Conservation (phyloP, 2,113 vertebrate species). For the Tor tambroides region DNA sequence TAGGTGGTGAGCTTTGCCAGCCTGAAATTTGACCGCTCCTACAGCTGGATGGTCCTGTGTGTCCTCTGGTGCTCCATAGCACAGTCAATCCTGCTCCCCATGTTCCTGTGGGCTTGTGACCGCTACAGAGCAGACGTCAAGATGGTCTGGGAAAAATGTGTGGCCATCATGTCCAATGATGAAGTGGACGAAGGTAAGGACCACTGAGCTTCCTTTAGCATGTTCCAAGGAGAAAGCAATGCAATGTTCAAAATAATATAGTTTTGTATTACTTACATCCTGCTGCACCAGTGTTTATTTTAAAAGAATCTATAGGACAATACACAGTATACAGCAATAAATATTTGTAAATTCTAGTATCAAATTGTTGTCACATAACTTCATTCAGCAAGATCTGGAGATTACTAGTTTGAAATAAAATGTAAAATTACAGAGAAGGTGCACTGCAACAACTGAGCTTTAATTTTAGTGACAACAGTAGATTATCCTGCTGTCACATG, state of each 20-base stretch:
- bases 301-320: not conserved
- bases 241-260: not conserved
- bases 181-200: conserved; percentile 84
- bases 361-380: not conserved
- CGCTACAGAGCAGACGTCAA: conserved; percentile 87
- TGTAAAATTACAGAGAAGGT: not conserved
- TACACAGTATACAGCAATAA: not conserved
- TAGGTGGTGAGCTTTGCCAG: conserved; percentile 94
- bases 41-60: conserved; percentile 90
- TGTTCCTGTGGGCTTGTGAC: conserved; percentile 91
- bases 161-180: conserved; percentile 88
- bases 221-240: not conserved
- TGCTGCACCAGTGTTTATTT: not conserved
- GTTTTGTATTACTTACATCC: not conserved
- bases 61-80: conserved; percentile 91
- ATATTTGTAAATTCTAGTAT: not conserved
- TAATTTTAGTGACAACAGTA: not conserved
- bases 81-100: conserved; percentile 87
- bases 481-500: not conserved
- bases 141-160: conserved; percentile 89
- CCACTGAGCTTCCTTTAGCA: not conserved
- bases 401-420: not conserved
- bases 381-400: not conserved
- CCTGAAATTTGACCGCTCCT: conserved; percentile 83
- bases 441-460: not conserved